Evolutionary conservation across 2,113 vertebrate species (phyloP).

Genomic region (Microcebus lehilahytsara): DNA sequence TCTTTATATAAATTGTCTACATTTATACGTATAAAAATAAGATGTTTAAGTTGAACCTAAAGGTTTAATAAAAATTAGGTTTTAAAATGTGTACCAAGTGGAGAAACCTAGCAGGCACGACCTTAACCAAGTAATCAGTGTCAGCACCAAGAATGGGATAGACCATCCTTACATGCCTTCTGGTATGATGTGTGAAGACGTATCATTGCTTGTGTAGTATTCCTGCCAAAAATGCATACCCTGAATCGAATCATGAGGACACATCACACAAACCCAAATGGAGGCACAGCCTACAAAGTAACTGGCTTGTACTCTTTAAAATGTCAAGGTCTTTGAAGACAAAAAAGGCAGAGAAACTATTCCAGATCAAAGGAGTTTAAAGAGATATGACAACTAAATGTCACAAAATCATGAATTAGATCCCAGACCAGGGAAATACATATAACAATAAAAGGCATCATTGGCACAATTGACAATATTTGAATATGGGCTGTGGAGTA

Average conservation of each 20-base stretch:
- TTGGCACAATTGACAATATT: neutral
- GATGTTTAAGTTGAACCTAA: neutral
- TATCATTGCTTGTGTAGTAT: neutral
- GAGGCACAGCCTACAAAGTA: neutral
- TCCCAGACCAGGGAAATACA: neutral
- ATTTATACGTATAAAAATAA: neutral
- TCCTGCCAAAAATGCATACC: neutral
- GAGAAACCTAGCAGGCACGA: neutral
- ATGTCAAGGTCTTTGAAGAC: conserved; percentile 15
- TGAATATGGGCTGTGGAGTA: neutral
- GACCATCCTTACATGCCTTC: neutral
- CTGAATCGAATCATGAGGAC: neutral
- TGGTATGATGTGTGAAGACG: neutral
- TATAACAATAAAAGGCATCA: neutral
- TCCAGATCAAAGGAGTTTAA: conserved; percentile 3
- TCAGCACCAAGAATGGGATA: neutral
- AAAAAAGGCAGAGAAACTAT: neutral
- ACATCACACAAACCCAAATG: neutral
- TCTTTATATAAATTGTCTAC: neutral
- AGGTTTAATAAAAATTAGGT: conserved; percentile 11
- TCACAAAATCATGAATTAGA: neutral
- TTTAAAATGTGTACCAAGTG: neutral
- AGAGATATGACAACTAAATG: neutral
- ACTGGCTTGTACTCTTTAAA: neutral
- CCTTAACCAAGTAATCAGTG: neutral